Evolutionary conservation across 2,888 invertebrate genomes (phyloP), one percentile per base, ranked within the genome.

Genomic region (Sericinus montela): DNA sequence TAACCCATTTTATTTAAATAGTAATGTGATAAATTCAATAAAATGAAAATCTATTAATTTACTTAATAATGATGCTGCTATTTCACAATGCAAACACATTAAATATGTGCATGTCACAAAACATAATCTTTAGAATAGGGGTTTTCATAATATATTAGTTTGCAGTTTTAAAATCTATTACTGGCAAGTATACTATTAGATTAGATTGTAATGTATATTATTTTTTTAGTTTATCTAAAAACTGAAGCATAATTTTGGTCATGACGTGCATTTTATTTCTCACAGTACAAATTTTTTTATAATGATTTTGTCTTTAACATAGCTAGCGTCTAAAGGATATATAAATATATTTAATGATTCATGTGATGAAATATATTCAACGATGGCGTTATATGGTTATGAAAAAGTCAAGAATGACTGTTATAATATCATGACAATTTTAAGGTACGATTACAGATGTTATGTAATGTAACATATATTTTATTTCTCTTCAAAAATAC

Each of bases 221-320:
- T 13, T 41, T 40, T 42, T 10, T 14, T 14, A 23, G 7, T 40
- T 11, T 38, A 32, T 34, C 16, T 40, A 25, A 19, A n/a, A 29
- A n/a, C 10, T 29, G 4, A 44, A 35, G 43, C 40, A 45, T 50
- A 45, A 50, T 50, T 49, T 40, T 14, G n/a, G n/a, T 29, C 15
- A 30, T 15, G 19, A 36, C 16, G 43, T 43, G 34, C 42, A 45
- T 50, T 45, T 50, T 32, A 45, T 40, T 50, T 45, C 36, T 19
- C 11, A 14, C 39, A 50, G 49, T 50, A 50, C 49, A 50, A 50
- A 50, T 36, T 23, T 49, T 19, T 49, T 40, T 40, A 39, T 14
- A 28, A 39, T 39, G 9, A 35, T 39, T 44, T 38, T 39, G 13
- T 14, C 25, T n/a, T 15, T 23, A 23, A 42, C 29, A 14, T 13